Conservation (phyloP, 2,113 vertebrate species). For the Barbus barbus region DNA sequence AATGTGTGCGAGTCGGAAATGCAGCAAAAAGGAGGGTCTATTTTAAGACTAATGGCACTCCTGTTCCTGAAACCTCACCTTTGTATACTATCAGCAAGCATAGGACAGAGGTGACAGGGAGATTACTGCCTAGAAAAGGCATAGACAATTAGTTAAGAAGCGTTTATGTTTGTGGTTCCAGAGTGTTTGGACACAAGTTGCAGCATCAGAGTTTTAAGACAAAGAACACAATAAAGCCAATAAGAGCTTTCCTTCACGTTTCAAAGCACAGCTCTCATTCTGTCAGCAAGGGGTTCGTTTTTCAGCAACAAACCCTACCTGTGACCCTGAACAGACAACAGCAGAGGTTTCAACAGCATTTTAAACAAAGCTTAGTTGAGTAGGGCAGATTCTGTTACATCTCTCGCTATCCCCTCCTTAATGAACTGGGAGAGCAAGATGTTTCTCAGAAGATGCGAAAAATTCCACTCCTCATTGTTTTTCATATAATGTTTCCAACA, state of each 20-base stretch:
- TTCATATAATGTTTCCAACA: constrained; percentile 33
- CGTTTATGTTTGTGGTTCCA: constrained; percentile 16
- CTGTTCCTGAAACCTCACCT: constrained; percentile 40
- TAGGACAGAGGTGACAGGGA: constrained; percentile 29
- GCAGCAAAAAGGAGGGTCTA: constrained; percentile 46
- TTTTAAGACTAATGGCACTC: constrained; percentile 39
- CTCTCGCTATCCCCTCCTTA: neutral
- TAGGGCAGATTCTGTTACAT: constrained; percentile 23
- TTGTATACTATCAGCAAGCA: constrained; percentile 16
- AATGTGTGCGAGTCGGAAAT: constrained; percentile 29
- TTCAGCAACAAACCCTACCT: constrained; percentile 37
- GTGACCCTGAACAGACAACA: constrained; percentile 39
- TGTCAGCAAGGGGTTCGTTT: constrained; percentile 27
- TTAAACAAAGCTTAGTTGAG: constrained; percentile 11
- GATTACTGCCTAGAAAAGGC: constrained; percentile 8
- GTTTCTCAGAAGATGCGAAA: neutral
- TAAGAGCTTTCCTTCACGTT: neutral
- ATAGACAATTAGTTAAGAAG: neutral
- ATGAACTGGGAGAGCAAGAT: neutral
- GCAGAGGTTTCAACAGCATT: no score
- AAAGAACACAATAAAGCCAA: constrained; percentile 29
- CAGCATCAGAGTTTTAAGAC: neutral
- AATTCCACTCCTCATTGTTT: constrained; percentile 6
- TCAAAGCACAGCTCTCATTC: constrained; percentile 21
- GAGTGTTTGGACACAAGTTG: constrained; percentile 10